Evolutionary conservation across 2,797 vertebrate species (phyloP), one percentile per base, ranked within the genome.

Genomic region (Sarcophilus harrisii): DNA sequence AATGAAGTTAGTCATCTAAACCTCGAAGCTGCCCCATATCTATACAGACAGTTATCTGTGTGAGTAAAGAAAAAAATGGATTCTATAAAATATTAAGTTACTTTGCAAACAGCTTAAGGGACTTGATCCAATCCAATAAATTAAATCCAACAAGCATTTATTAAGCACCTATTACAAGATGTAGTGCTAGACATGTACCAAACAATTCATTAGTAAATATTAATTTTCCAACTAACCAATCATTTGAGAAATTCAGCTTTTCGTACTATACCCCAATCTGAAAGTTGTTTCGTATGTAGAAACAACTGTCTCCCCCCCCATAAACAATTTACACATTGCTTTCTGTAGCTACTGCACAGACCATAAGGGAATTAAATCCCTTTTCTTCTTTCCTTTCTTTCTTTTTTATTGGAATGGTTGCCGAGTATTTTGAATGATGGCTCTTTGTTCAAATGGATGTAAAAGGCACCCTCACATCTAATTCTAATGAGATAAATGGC

Each of bases 401-500:
- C 95, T 94, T 91, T 73, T 94, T 94, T 96, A 93, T 93, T 96
- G 97, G 87, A 95, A 66, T 28, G 93, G 91, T 94, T 89, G 58
- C 92, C n/a, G 9, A 91, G 55, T 90, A 57, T 92, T 97, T 97
- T 98, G 98, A 98, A 96, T 90, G 89, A 96, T 96, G 95, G 95
- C 96, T 97, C 98, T 98, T 98, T 97, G 98, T 98, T 98, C 87
- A 57, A 97, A 98, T 96, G 57, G 45, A 95, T 92, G 94, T 55
- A 93, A 66, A 92, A 96, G 96, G 94, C 95, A 97, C 89, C 95
- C 97, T 94, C 97, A 90, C 97, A 97, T 96, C 98, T 98, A 98
- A 96, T 97, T 98, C 97, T 98, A 98, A 98, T 97, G 97, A 98
- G 97, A 98, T 97, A 98, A 98, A 98, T 96, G 95, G 97, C 94